These are phyloP conservation scores for Amphilophus citrinellus DNA, from an alignment of 2,113 vertebrate genomes.

Conservation along the genomic window DNA sequence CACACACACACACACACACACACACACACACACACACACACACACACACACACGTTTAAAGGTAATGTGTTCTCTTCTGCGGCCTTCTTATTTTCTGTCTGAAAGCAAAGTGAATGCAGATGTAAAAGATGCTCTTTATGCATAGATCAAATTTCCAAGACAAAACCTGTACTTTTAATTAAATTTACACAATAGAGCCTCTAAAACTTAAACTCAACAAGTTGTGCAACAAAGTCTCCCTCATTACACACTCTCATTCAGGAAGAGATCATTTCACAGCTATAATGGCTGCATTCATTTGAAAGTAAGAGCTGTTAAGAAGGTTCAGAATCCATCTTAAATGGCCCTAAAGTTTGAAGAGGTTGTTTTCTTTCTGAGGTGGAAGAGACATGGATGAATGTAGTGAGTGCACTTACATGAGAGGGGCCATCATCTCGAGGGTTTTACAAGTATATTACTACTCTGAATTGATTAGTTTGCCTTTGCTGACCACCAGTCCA, in stretches of 20 bases:
- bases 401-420: constrained; percentile 36
- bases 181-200: constrained; percentile 17
- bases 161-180: constrained; percentile 51
- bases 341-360: constrained; percentile 46
- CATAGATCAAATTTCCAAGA: constrained; percentile 19
- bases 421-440: constrained; percentile 52
- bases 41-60: not conserved
- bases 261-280: constrained; percentile 45
- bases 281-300: constrained; percentile 52
- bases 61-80: constrained; percentile 6
- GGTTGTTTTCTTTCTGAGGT: constrained; percentile 46
- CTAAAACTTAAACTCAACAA: constrained; percentile 42
- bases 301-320: constrained; percentile 37
- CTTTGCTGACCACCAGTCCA: not conserved
- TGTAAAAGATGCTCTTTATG: constrained; percentile 22
- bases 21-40: no score
- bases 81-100: constrained; percentile 12
- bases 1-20: no score
- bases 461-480: constrained; percentile 47
- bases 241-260: constrained; percentile 48
- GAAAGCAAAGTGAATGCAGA: constrained; percentile 7
- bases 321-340: constrained; percentile 39
- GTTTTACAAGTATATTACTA: constrained; percentile 46
- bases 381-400: constrained; percentile 55
- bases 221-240: constrained; percentile 41